Evolutionary conservation across 2,797 vertebrate genomes (phyloP), one percentile per base, ranked within the genome.

Genomic region (Crossoptilon crossoptilon): DNA sequence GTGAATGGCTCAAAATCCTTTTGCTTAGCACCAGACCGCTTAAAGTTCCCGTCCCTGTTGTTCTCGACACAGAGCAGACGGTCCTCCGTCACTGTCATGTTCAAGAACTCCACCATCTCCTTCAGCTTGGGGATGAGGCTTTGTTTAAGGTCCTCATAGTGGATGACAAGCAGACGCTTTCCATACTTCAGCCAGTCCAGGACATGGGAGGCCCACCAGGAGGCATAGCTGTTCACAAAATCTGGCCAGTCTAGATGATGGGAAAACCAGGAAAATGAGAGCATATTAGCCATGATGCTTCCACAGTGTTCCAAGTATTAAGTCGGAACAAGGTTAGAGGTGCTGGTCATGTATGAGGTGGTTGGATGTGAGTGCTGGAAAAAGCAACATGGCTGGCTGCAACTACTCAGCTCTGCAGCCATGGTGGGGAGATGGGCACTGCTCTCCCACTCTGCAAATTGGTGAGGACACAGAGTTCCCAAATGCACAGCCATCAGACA

Each of bases 141-240:
- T 78, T 70, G 97, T 80, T 98, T 98, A 79, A 99, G 97, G n/a
- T 99, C 98, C 97, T 99, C 99, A 0, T 99, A 99, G 86, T 99
- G 99, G 6, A 99, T 91, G 26, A 99, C 96, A 12, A 99, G 98
- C 88, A 99, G 97, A 59, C 96, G 98, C 39, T 97, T 98, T 29
- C 99, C 98, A 0, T 98, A 99, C 90, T 97, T 98, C 44, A 99
- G 97, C 99, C 99, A 99, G 97, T 98, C 98, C 70, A 99, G 96
- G 8, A 98, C 98, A 0, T 99, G 99, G 11, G 99, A 99, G 2
- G 98, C 98, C 99, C 99, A 99, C 99, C 99, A 99, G 3, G 99
- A 98, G 5, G 99, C 98, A 2, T 99, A 99, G 96, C 98, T 99
- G 96, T 98, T 98, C 43, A 99, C 99, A 4, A 99, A 99, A 27